Evolutionary conservation across 92 coral and sea anemone genomes (phyloP), one percentile per base, ranked within the genome.

Genomic region (Parazoanthus swiftii): DNA sequence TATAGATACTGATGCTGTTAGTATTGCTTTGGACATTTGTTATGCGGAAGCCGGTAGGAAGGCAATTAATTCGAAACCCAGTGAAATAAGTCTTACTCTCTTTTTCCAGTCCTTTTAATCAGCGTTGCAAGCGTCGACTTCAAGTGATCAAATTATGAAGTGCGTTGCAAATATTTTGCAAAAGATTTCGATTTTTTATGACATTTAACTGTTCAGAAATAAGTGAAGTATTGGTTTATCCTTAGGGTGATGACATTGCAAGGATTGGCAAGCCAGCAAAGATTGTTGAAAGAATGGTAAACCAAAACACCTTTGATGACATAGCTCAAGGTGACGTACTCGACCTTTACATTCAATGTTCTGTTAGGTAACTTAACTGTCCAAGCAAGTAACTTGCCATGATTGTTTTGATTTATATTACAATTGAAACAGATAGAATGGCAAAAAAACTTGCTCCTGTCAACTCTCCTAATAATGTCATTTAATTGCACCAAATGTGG

Each of bases 271-370:
- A 94, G 85, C 99, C 99, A 20, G 90, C 98, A 38, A 95, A 97
- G 96, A 97, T 97, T 35, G 99, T 97, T 5, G 99, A 97, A 80
- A 89, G 99, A 74, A 97, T 97, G 99, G 98, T 97, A n/a, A 97
- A 97, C 73, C 99, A 97, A 85, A 97, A 97, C 85, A 95, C 99
- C 0, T 97, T 77, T 85, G 99, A 97, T 85, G 99, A 97, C 86
- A 94, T 95, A 44, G 99, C 99, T 35, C 99, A 97, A 93, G 99
- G 99, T 97, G 81, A 36, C 71, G 35, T 54, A 59, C 63, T 56
- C 16, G 50, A 46, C 4, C 26, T 36, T 3, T 7, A 74, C 25
- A n/a, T 16, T n/a, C 39, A 72, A 20, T 8, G 5, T 72, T 29
- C 42, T 10, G 4, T 33, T 35, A 8, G 38, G 77, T 74, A 72